Base-by-base conservation (phyloP, 1,140 invertebrate genomes). In the Artemia franciscana region DNA sequence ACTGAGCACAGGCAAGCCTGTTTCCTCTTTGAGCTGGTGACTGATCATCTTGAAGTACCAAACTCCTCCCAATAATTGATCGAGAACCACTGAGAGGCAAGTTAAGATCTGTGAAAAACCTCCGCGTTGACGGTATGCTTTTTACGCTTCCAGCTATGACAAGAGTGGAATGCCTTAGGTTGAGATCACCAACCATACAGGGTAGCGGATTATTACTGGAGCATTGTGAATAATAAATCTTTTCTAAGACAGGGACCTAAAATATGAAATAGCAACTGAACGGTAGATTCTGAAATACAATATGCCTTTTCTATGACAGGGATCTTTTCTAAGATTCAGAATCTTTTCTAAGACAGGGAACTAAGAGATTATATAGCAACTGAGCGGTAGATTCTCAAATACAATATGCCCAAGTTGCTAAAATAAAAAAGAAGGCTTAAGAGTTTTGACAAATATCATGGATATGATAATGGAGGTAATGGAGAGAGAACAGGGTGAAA, bases 11-110 rank as follows among this genome's bases (percentile, higher is more conserved):
- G 0, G 88, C 88, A 67, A 95, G 75, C 66, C 90, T 73, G 71
- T 90, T 85, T 9, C 88, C 89, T 64, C 90, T 76, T 0, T 88
- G 87, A 65, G 84, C 81, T 1, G 89, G 89, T 3, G 86, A 86
- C 70, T 84, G 78, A 69, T 91, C 88, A 72, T 90, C 89, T 67
- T 88, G 89, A 56, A 95, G 81, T 0, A 93, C 86, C 26, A 97
- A 71, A 18, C 90, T 89, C 69, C 83, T 84, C 15, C 85, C 86
- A 64, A 93, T 69, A 65, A 94, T 81, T 60, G 79, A 81, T 65
- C 81, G 72, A 15, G 78, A 75, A 15, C 91, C 91, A 5, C 80
- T 80, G 3, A 97, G 72, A 4, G 89, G 82, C 21, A 94, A 69
- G 68, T 82, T 75, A 0, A 69, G 63, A 71, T 92, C 90, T 0